A percentile compares a stretch with the other conserved stretches of the same genome.
These are phyloP conservation scores for Orycteropus afer DNA, from an alignment of 2,113 vertebrate species.

Conservation along the genomic window DNA sequence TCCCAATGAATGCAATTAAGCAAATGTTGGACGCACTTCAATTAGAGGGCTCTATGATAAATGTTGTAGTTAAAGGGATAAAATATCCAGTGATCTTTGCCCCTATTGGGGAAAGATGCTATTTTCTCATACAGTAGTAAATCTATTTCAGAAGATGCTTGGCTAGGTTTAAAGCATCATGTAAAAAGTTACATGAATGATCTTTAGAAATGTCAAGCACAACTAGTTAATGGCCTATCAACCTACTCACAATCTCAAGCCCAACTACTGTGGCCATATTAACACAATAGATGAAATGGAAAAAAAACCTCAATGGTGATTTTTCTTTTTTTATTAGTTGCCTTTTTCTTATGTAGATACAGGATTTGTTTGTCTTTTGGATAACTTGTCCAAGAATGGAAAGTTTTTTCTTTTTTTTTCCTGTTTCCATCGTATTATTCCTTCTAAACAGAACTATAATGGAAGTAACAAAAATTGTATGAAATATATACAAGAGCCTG, in stretches of 20 bases:
- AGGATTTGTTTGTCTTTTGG: neutral
- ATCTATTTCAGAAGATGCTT: neutral
- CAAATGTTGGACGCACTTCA: neutral
- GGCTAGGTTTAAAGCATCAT: neutral
- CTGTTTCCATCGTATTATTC: neutral
- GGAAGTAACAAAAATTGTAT: neutral
- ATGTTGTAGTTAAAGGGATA: neutral
- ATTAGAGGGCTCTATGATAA: neutral
- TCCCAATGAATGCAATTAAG: slow-evolving; percentile 45
- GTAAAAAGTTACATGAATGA: neutral
- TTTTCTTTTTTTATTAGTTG: neutral
- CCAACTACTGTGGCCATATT: neutral
- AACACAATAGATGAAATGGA: neutral
- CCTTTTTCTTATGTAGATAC: neutral
- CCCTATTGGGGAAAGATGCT: neutral
- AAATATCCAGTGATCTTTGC: neutral
- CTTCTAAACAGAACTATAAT: neutral
- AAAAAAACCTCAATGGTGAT: neutral
- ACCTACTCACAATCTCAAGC: neutral
- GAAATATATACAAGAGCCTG: neutral
- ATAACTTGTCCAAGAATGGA: neutral
- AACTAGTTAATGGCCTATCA: neutral
- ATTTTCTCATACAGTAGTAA: neutral
- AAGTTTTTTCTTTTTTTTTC: neutral
- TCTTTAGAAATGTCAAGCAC: neutral